Conservation (phyloP, 2,888 invertebrate genomes). For the Pollenia amentaria region DNA sequence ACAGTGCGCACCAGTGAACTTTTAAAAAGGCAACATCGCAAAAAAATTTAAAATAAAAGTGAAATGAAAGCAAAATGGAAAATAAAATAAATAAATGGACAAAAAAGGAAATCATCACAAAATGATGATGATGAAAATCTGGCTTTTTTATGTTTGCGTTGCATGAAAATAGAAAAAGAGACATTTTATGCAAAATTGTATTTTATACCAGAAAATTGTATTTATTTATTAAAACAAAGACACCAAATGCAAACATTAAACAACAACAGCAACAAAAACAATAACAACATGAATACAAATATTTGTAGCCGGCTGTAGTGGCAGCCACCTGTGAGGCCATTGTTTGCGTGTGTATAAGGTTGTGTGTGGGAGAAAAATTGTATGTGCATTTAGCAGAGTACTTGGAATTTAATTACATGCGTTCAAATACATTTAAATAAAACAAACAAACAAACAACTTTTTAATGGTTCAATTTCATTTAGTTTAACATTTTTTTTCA, state of each 20-base stretch:
- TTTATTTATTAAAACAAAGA: constrained; percentile 58
- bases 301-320: background rate
- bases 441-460: constrained; percentile 15
- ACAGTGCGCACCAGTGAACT: constrained; percentile 66
- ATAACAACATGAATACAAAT: constrained; percentile 5
- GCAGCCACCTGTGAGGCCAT: background rate
- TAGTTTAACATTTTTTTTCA: background rate
- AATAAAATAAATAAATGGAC: background rate
- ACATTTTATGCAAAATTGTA: constrained; percentile 54
- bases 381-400: background rate
- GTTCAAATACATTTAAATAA: constrained; percentile 3
- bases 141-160: background rate
- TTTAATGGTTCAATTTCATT: background rate
- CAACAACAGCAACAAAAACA: constrained; percentile 23
- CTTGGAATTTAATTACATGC: background rate
- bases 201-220: constrained; percentile 54
- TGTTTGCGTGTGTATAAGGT: background rate
- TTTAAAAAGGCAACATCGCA: constrained; percentile 31
- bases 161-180: background rate
- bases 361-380: background rate
- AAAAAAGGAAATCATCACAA: constrained; percentile 22
- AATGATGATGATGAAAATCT: background rate
- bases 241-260: constrained; percentile 29
- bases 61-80: constrained; percentile 6
- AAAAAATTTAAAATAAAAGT: constrained; percentile 24